Base-by-base conservation (phyloP, 2,113 vertebrate genomes). In the Semnornis frantzii region DNA sequence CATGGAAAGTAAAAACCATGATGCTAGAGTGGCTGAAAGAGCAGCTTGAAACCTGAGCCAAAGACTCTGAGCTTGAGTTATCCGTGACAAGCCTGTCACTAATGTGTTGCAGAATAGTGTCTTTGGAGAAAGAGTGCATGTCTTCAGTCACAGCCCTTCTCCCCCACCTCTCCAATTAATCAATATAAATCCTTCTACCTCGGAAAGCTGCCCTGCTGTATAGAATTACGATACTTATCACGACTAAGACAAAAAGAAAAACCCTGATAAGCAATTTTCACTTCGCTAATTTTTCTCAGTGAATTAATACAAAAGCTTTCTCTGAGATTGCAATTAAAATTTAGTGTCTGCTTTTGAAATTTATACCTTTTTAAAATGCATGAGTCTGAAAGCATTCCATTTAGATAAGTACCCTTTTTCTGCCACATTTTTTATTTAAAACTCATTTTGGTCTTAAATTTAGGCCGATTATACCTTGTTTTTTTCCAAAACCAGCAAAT, bases 331-430 rank as follows among this genome's bases (percentile, higher is more conserved):
- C 97, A 98, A 95, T 98, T 97, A 98, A 97, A 98, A 97, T 97
- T 97, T 97, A 97, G 98, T 98, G 96, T 95, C 96, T 97, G 89
- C 95, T 95, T 95, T 96, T 85, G 96, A 97, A 98, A 98, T 97
- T 97, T 97, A 98, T 97, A 97, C 97, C 94, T 96, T 96, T 96
- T 97, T 97, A 97, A 98, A 98, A 98, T 97, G 96, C 92, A 97
- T 96, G 96, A 96, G 95, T 90, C 96, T 98, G 96, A 98, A 97
- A 98, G 97, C 97, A 97, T 97, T 98, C 97, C 96, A 97, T 98
- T 98, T 98, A 93, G 93, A 95, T 97, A 97, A 98, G 97, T 98
- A 97, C 94, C 78, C 82, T 54, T 98, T 97, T 98, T 97, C 96
- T 97, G 96, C 96, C 92, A 95, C 94, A 82, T 97, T 97, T 94